A percentile compares a stretch with the other conserved stretches of the same genome.
These are phyloP conservation scores for Albula goreensis DNA, from an alignment of 2,113 vertebrate species.

Conservation along the genomic window DNA sequence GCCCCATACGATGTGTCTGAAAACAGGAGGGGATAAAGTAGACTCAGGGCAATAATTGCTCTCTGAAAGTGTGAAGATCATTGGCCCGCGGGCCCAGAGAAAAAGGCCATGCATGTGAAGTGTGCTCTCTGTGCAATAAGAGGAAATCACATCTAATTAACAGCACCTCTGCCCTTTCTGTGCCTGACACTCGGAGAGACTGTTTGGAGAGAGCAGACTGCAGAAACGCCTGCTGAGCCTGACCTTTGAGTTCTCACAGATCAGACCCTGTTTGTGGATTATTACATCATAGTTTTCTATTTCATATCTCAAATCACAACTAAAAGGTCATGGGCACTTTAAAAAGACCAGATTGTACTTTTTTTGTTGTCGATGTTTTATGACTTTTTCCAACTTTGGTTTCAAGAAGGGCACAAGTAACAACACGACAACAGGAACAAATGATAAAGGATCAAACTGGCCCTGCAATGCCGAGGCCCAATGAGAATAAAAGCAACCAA, in stretches of 20 bases:
- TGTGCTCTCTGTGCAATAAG: background rate
- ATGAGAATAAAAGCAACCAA: background rate
- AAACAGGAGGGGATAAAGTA: background rate
- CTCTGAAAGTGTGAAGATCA: background rate
- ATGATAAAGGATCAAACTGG: background rate
- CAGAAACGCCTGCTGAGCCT: background rate
- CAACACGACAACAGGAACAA: background rate
- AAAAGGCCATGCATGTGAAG: background rate
- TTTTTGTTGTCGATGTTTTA: background rate
- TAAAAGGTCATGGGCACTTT: background rate
- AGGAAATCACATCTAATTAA: background rate
- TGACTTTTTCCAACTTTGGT: background rate
- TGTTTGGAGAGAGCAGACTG: background rate
- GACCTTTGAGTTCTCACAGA: background rate
- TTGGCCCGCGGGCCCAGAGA: background rate
- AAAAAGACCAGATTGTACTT: background rate
- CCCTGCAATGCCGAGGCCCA: background rate
- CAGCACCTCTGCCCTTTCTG: background rate
- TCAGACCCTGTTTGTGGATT: conserved; percentile 1
- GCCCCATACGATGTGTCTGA: background rate
- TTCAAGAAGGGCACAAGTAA: conserved; percentile 5
- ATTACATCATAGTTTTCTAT: conserved; percentile 3
- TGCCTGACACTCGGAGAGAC: background rate
- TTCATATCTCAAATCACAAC: background rate
- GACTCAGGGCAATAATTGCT: background rate